phyloP scores from a whole-genome alignment of 2,888 invertebrate genomes.

The Oegoconia quadripuncta region DNA sequence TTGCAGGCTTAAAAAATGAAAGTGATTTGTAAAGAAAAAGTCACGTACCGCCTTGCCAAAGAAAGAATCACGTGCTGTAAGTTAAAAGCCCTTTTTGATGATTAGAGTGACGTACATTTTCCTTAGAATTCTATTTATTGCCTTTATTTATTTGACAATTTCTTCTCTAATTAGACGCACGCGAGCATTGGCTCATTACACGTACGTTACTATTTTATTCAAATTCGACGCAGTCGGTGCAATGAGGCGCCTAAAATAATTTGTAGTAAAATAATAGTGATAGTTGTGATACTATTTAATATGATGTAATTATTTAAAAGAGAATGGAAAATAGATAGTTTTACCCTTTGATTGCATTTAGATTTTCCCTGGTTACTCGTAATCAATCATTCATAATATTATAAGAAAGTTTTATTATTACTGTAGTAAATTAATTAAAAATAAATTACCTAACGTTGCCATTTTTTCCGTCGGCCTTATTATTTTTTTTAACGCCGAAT shows the following conservation, averaged over 20 bases:
- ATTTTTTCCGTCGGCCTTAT: constrained; percentile 44
- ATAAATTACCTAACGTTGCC: constrained; percentile 34
- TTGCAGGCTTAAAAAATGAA: too few relatives aligned
- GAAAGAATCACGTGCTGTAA: too few relatives aligned
- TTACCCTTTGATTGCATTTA: constrained; percentile 62
- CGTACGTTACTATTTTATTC: too few relatives aligned
- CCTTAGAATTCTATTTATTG: too few relatives aligned
- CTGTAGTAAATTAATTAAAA: constrained; percentile 38
- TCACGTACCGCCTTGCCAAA: too few relatives aligned
- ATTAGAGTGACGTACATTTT: too few relatives aligned
- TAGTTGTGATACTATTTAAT: constrained; percentile 60
- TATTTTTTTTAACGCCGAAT: constrained; percentile 36
- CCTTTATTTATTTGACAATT: too few relatives aligned
- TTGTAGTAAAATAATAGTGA: constrained; percentile 11
- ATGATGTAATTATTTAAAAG: constrained; percentile 45
- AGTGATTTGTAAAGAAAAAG: too few relatives aligned
- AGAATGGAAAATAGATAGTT: constrained; percentile 47
- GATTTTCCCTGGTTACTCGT: constrained; percentile 43
- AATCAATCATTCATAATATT: constrained; percentile 48
- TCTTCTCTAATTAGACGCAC: too few relatives aligned
- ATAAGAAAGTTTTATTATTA: constrained; percentile 35
- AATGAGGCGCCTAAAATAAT: neutral
- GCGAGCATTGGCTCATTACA: too few relatives aligned
- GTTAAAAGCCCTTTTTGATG: too few relatives aligned
- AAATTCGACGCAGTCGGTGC: too few relatives aligned